Percentiles rank a stretch among this genome's conserved stretches.
phyloP scores from a whole-genome alignment of 2,888 invertebrate species.

The Drosophila differens region DNA sequence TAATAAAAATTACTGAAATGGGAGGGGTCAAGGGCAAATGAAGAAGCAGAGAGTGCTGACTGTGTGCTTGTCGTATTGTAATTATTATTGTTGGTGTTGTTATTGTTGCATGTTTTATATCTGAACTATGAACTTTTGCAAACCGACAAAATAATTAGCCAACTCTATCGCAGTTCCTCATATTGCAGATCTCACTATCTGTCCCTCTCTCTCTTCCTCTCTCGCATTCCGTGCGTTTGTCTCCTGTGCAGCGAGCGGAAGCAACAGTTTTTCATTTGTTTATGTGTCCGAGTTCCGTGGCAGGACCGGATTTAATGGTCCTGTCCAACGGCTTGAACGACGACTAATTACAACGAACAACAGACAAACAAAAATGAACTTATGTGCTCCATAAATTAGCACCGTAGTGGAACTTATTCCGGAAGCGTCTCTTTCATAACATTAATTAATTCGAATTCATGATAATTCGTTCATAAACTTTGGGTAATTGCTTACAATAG shows the following conservation, averaged over 20 bases:
- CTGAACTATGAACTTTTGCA: conserved; percentile 78
- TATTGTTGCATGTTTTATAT: conserved; percentile 50
- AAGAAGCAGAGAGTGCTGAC: conserved; percentile 22
- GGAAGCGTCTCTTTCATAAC: conserved; percentile 22
- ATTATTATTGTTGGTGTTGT: conserved; percentile 44
- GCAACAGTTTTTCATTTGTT: conserved; percentile 79
- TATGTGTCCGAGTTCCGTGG: conserved; percentile 54
- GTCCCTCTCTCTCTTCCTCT: neutral
- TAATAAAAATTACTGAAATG: conserved; percentile 73
- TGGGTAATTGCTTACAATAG: conserved; percentile 21
- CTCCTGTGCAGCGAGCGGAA: conserved; percentile 57
- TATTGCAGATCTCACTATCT: neutral
- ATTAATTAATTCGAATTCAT: conserved; percentile 30
- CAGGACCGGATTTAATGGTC: conserved; percentile 67
- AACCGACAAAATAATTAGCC: conserved; percentile 81
- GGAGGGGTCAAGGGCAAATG: conserved; percentile 13
- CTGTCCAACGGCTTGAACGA: conserved; percentile 71
- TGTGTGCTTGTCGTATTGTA: conserved; percentile 51
- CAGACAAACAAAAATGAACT: conserved; percentile 75
- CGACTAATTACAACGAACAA: conserved; percentile 77
- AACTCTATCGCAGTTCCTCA: conserved; percentile 22
- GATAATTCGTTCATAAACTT: conserved; percentile 44
- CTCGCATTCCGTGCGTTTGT: conserved; percentile 6
- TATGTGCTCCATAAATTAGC: conserved; percentile 79
- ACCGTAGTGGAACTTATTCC: conserved; percentile 65